Conservation (phyloP, 2,113 vertebrate genomes). For the Onychostoma macrolepis region DNA sequence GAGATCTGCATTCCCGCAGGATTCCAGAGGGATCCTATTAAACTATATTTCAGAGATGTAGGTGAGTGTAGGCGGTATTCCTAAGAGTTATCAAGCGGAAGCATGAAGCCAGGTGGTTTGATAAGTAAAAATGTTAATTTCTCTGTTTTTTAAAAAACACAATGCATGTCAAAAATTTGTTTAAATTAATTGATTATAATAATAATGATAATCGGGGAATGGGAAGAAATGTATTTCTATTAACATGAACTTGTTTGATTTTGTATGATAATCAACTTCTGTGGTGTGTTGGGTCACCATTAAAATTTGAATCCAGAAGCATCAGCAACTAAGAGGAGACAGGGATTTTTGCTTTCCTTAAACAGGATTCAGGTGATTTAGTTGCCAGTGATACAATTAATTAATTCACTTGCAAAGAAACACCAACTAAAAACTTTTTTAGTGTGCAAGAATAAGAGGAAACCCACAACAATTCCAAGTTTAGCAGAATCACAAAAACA, state of each 20-base stretch:
- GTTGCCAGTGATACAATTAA: neutral
- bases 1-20: neutral
- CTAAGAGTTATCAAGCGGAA: neutral
- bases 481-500: neutral
- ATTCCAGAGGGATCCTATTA: conserved; percentile 14
- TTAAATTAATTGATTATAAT: neutral
- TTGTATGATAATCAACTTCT: neutral
- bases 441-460: neutral
- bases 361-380: neutral
- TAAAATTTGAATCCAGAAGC: neutral
- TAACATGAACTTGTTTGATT: neutral
- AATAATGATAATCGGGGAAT: neutral
- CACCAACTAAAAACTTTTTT: neutral
- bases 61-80: conserved; percentile 9
- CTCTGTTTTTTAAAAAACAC: neutral
- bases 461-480: neutral
- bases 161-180: neutral
- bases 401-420: neutral
- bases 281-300: neutral
- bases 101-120: neutral
- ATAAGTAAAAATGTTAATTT: neutral
- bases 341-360: neutral
- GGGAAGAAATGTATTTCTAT: too few relatives aligned
- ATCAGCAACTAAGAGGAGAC: neutral
- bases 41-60: conserved; percentile 1